Conservation (phyloP, 2,888 invertebrate genomes). For the Amphipyra berbera region DNA sequence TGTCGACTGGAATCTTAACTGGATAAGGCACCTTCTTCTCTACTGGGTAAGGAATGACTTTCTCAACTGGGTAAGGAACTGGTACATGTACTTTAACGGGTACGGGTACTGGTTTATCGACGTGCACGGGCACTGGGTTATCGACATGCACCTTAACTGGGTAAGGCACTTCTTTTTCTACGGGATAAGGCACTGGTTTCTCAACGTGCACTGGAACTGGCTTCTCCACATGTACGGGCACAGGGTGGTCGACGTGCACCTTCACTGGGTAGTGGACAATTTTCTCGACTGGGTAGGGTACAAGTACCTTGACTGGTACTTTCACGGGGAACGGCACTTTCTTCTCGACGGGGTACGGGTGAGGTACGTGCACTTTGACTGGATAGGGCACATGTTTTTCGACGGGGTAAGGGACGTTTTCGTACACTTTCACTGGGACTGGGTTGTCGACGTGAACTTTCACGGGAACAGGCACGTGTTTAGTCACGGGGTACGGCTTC, state of each 20-base stretch:
- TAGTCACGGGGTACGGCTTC: conserved; percentile 92
- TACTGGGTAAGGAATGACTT: conserved; percentile 91
- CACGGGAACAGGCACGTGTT: conserved; percentile 91
- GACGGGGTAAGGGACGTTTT: conserved; percentile 92
- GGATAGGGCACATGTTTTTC: conserved; percentile 92
- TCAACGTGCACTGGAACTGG: conserved; percentile 93
- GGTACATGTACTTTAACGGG: conserved; percentile 93
- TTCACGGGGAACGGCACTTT: conserved; percentile 91
- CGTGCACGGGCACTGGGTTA: conserved; percentile 93
- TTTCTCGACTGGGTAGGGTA: conserved; percentile 94
- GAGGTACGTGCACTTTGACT: conserved; percentile 92
- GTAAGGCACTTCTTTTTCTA: conserved; percentile 92
- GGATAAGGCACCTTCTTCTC: conserved; percentile 92
- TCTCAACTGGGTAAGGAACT: conserved; percentile 92
- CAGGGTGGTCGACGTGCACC: conserved; percentile 92
- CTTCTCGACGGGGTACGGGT: conserved; percentile 93
- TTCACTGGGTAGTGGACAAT: conserved; percentile 93
- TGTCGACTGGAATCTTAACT: conserved; percentile 91
- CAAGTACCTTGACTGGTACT: conserved; percentile 92
- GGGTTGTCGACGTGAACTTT: conserved; percentile 92
- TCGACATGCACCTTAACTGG: conserved; percentile 92
- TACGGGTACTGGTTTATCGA: conserved; percentile 94
- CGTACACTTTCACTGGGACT: conserved; percentile 91
- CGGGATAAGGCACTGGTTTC: conserved; percentile 93
- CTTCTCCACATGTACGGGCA: conserved; percentile 92